Percentiles rank a stretch among this genome's conserved stretches.
Conservation (phyloP, 1,140 invertebrate genomes). For the Lucilia cuprina region DNA sequence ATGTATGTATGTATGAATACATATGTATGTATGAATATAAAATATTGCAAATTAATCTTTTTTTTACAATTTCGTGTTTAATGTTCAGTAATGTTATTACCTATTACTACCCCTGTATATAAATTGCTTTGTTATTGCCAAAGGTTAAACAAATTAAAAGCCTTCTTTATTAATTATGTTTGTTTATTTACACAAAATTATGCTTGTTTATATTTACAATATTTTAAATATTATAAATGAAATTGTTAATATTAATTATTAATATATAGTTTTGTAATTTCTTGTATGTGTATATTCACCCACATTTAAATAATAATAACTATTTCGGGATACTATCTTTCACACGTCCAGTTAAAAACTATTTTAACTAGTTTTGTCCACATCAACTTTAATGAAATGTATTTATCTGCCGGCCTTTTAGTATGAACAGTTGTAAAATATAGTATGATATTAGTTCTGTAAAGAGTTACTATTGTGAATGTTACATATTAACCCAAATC, state of each 20-base stretch:
- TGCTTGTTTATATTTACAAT: no score
- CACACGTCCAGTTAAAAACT: not conserved
- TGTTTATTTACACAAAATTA: no score
- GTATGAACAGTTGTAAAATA: not conserved
- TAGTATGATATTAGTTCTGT: not conserved
- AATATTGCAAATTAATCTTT: no score
- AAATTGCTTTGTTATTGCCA: slow-evolving; percentile 15
- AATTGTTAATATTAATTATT: not conserved
- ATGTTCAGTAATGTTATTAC: no score
- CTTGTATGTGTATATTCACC: not conserved
- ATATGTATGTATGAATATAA: no score
- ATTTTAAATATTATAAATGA: no score
- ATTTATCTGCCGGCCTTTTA: not conserved
- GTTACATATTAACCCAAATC: not conserved
- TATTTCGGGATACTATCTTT: not conserved
- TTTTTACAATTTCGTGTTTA: no score
- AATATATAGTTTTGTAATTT: not conserved
- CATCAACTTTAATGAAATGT: not conserved
- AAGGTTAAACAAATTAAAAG: not conserved
- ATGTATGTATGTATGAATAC: no score
- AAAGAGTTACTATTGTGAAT: not conserved
- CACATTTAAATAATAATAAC: not conserved
- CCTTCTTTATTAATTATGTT: not conserved
- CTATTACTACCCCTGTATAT: no score
- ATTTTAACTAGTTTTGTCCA: not conserved